phyloP scores from a whole-genome alignment of 2,797 vertebrate genomes.

The Adrianichthys oophorus region DNA sequence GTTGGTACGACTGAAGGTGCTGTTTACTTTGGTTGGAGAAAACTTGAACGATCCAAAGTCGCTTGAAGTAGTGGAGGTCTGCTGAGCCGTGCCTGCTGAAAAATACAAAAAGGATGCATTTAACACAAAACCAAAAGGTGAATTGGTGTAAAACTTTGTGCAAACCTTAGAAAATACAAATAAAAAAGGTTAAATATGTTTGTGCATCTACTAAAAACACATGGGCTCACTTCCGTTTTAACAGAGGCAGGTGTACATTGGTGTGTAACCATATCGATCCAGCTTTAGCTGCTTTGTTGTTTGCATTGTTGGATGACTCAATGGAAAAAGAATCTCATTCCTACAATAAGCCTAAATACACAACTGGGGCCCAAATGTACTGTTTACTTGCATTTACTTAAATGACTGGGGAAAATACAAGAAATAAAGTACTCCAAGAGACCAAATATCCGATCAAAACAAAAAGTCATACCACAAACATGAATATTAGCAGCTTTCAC shows the following conservation, averaged over 20 bases:
- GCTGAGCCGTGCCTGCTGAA: slow-evolving; percentile 32
- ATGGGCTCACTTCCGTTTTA: slow-evolving; percentile 9
- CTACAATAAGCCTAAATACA: not conserved
- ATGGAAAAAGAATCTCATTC: not conserved
- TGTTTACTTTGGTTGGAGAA: slow-evolving; percentile 52
- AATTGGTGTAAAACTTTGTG: not conserved
- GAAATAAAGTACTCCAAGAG: too few relatives aligned
- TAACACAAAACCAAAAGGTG: not conserved
- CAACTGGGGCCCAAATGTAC: too few relatives aligned
- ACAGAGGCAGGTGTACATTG: not conserved
- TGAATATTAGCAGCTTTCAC: too few relatives aligned
- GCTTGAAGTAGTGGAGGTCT: not conserved
- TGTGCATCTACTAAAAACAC: slow-evolving; percentile 7
- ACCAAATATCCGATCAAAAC: too few relatives aligned
- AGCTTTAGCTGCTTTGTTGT: not conserved
- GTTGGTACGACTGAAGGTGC: slow-evolving; percentile 20
- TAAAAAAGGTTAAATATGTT: not conserved
- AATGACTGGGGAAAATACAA: too few relatives aligned
- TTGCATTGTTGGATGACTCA: not conserved
- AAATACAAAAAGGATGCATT: slow-evolving; percentile 4
- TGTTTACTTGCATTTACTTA: too few relatives aligned
- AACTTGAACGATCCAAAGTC: slow-evolving; percentile 68
- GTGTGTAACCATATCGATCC: not conserved
- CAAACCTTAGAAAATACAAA: too few relatives aligned
- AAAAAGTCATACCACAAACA: too few relatives aligned